A percentile compares a stretch with the other conserved stretches of the same genome.
Evolutionary conservation across 2,888 invertebrate species (phyloP).

Genomic region (Mythimna vitellina): DNA sequence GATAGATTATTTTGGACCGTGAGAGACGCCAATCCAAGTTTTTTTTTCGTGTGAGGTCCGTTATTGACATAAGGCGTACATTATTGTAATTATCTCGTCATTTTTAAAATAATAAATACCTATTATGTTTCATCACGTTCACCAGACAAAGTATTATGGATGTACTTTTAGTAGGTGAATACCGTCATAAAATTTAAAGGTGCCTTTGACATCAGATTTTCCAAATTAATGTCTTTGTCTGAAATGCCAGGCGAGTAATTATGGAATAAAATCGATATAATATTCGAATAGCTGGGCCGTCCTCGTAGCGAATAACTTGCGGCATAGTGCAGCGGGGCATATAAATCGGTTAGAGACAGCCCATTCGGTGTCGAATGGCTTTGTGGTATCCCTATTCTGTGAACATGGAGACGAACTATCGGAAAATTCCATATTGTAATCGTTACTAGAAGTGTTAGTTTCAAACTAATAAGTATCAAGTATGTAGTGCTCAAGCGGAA

Average conservation of each 20-base stretch:
- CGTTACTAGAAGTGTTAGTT: slow-evolving; percentile 4
- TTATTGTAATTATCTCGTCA: slow-evolving; percentile 81
- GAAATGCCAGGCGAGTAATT: slow-evolving; percentile 61
- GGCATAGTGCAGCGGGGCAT: slow-evolving; percentile 75
- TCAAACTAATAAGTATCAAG: neutral
- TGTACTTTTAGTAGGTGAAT: slow-evolving; percentile 63
- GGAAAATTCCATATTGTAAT: slow-evolving; percentile 46
- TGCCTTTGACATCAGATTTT: slow-evolving; percentile 67
- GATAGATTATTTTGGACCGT: slow-evolving; percentile 89
- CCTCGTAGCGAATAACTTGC: slow-evolving; percentile 74
- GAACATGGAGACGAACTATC: slow-evolving; percentile 53
- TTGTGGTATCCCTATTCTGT: slow-evolving; percentile 76
- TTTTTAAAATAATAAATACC: slow-evolving; percentile 68
- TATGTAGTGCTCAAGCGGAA: neutral
- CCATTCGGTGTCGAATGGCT: slow-evolving; percentile 82
- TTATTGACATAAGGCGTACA: slow-evolving; percentile 80
- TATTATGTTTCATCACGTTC: slow-evolving; percentile 65
- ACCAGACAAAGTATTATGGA: slow-evolving; percentile 50
- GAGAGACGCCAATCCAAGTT: slow-evolving; percentile 86
- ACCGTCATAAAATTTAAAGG: slow-evolving; percentile 62
- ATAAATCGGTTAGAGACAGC: slow-evolving; percentile 83
- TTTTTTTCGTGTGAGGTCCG: slow-evolving; percentile 85
- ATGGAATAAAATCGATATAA: slow-evolving; percentile 61
- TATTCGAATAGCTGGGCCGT: slow-evolving; percentile 61
- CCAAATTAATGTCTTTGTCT: slow-evolving; percentile 62